Evolutionary conservation across 2,113 vertebrate species (phyloP).

Genomic region (Labrus mixtus): DNA sequence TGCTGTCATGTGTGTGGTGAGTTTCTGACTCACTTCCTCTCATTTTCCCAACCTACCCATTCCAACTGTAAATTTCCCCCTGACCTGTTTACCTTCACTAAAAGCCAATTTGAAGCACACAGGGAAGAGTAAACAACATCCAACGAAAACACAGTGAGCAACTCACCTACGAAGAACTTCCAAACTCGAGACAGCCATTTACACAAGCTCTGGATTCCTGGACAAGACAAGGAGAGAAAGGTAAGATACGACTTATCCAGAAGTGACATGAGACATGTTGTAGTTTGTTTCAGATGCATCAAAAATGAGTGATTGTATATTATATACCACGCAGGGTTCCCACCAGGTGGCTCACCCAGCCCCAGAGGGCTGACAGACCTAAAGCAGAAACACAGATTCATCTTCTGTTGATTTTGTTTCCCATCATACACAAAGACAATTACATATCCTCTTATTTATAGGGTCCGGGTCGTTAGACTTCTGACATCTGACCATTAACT

Average conservation of each 20-base stretch:
- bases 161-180: constrained; percentile 68
- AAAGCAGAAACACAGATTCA: not conserved
- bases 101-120: constrained; percentile 14
- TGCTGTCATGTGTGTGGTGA: constrained; percentile 19
- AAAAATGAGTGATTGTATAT: not conserved
- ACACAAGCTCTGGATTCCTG: constrained; percentile 72
- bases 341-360: constrained; percentile 74
- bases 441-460: too few relatives aligned
- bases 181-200: constrained; percentile 65
- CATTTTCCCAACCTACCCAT: not conserved
- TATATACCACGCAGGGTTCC: constrained; percentile 73
- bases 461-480: not conserved
- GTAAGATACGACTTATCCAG: not conserved
- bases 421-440: too few relatives aligned
- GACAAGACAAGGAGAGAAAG: not conserved
- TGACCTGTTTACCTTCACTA: constrained; percentile 9
- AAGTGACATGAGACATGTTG: not conserved
- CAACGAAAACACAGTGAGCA: not conserved
- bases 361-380: constrained; percentile 77
- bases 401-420: too few relatives aligned
- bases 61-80: constrained; percentile 1
- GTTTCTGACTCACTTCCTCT: constrained; percentile 1
- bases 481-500: not conserved
- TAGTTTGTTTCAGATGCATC: not conserved
- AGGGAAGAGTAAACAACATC: constrained; percentile 13